These are phyloP conservation scores for Danio kyathit DNA, from an alignment of 2,797 vertebrate species.

Conservation along the genomic window DNA sequence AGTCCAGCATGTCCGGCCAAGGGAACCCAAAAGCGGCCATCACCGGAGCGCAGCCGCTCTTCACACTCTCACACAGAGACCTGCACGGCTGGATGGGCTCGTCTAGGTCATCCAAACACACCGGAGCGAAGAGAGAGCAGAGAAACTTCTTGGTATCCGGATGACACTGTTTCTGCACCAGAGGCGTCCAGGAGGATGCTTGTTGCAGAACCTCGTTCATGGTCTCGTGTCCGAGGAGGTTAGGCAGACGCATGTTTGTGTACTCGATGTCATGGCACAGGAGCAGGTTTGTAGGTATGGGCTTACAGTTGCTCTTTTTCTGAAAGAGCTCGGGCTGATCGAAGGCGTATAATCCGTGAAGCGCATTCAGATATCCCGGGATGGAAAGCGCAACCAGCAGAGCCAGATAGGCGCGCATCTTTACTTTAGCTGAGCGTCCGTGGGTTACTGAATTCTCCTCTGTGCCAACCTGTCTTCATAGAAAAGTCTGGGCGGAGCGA, in stretches of 20 bases:
- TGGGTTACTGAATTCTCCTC: constrained; percentile 47
- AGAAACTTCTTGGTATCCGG: constrained; percentile 96
- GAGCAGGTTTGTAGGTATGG: constrained; percentile 89
- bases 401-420: constrained; percentile 56
- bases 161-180: constrained; percentile 96
- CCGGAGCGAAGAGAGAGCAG: constrained; percentile 96
- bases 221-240: constrained; percentile 96
- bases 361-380: constrained; percentile 78
- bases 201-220: constrained; percentile 97
- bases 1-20: constrained; percentile 97
- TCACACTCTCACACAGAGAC: constrained; percentile 93
- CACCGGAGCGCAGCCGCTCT: constrained; percentile 91
- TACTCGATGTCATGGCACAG: constrained; percentile 96
- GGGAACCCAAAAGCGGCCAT: constrained; percentile 98
- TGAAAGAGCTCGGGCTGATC: constrained; percentile 89
- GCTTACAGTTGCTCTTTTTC: constrained; percentile 93
- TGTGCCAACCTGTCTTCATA: constrained; percentile 69
- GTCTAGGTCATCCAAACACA: constrained; percentile 94
- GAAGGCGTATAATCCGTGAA: constrained; percentile 88
- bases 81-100: constrained; percentile 96
- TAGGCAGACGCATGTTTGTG: constrained; percentile 94
- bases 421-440: background rate
- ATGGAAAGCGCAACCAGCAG: constrained; percentile 56
- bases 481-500: constrained; percentile 76
- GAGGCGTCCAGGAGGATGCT: constrained; percentile 95